A percentile compares a stretch with the other conserved stretches of the same genome.
Conservation (phyloP, 2,888 invertebrate species). For the Proisotoma minuta region DNA sequence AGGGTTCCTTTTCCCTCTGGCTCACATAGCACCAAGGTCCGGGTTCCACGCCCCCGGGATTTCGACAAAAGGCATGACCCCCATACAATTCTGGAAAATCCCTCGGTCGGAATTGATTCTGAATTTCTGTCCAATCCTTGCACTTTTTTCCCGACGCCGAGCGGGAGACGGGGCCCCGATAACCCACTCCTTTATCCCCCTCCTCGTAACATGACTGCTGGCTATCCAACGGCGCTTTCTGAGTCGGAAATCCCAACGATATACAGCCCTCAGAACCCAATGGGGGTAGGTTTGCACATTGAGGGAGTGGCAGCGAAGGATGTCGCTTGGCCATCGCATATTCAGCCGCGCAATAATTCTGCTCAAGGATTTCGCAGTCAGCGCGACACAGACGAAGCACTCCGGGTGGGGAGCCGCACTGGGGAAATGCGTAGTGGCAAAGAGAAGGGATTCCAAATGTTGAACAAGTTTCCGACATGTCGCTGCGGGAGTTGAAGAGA, state of each 20-base stretch:
- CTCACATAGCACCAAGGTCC: slow-evolving; percentile 77
- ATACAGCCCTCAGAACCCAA: slow-evolving; percentile 64
- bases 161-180: slow-evolving; percentile 72
- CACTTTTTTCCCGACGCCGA: slow-evolving; percentile 68
- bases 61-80: slow-evolving; percentile 81
- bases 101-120: slow-evolving; percentile 67
- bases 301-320: slow-evolving; percentile 74
- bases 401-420: slow-evolving; percentile 61
- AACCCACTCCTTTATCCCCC: slow-evolving; percentile 76
- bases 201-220: slow-evolving; percentile 86
- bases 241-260: slow-evolving; percentile 63
- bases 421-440: slow-evolving; percentile 85
- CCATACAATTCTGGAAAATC: slow-evolving; percentile 76
- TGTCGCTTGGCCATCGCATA: slow-evolving; percentile 90
- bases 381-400: slow-evolving; percentile 74
- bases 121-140: slow-evolving; percentile 71
- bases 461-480: slow-evolving; percentile 76
- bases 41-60: slow-evolving; percentile 73
- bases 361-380: slow-evolving; percentile 87
- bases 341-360: slow-evolving; percentile 80
- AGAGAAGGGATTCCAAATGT: slow-evolving; percentile 83
- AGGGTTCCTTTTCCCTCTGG: slow-evolving; percentile 62
- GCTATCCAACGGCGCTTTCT: slow-evolving; percentile 50
- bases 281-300: slow-evolving; percentile 69
- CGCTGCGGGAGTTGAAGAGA: slow-evolving; percentile 53